These are phyloP conservation scores for Tympanoctomys barrerae DNA, from an alignment of 2,797 vertebrate genomes.

Conservation along the genomic window DNA sequence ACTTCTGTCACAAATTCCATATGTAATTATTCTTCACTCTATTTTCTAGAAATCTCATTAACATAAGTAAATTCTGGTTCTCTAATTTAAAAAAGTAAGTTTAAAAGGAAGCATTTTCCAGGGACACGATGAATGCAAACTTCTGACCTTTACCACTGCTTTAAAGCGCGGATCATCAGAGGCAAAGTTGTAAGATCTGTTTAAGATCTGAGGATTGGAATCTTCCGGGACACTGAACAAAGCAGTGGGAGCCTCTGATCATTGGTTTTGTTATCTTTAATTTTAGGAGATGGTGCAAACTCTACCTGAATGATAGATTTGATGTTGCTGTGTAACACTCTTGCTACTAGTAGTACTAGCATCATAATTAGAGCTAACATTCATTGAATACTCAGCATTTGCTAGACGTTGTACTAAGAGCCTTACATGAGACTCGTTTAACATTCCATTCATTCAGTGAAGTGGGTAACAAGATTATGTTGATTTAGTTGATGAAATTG, in stretches of 20 bases:
- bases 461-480: not conserved
- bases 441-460: not conserved
- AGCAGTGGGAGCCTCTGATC: not conserved
- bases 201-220: no score
- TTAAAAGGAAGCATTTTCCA: not conserved
- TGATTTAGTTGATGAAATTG: not conserved
- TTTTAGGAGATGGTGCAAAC: not conserved
- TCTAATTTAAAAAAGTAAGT: constrained; percentile 18
- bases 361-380: not conserved
- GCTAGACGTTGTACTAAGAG: not conserved
- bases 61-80: not conserved
- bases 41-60: not conserved
- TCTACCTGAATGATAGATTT: not conserved
- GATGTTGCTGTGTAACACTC: not conserved
- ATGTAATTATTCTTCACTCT: constrained; percentile 8
- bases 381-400: not conserved
- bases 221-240: not conserved
- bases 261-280: not conserved
- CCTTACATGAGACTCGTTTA: not conserved
- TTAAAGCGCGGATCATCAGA: not conserved
- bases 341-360: not conserved
- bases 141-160: not conserved
- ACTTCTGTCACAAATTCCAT: not conserved
- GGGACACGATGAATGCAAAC: not conserved
- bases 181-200: no score